Base-by-base conservation (phyloP, 1,140 invertebrate genomes). In the Leucophenga varia region DNA sequence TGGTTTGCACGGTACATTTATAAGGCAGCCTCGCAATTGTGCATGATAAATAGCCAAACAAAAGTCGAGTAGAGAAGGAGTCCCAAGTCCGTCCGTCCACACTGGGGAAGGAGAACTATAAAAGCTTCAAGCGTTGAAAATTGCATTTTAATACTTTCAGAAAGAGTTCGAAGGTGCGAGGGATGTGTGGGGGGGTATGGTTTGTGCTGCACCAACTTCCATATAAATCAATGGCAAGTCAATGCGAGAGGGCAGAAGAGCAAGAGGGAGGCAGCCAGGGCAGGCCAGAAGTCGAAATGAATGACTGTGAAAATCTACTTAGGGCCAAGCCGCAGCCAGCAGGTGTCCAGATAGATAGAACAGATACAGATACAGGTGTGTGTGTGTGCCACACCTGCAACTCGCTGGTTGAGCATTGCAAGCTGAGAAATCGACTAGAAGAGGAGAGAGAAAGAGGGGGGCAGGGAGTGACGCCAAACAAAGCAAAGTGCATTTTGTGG, bases 221-320 rank as follows among this genome's bases (percentile, higher is more conserved):
- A 49, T 25, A 61, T 61, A 63, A 61, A 61, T 61, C 59, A 61
- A 61, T 61, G 59, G 59, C 55, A 55, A 61, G 59, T 61, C 59
- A 58, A 61, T 61, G 40, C 47, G 32, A 45, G 13, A 30, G 43
- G 20, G 16, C 19, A 34, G 7, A 17, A 21, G 18, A 21, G 9
- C n/a, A 8, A n/a, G 12, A 19, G 13, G 6, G 42, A 18, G 35
- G 10, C 8, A 12, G 19, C 5, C 13, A 14, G 36, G 16, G 14
- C 36, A 44, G 41, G 43, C 46, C 39, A 54, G 43, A 41, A 56
- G 46, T 48, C 39, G 31, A 48, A 48, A 60, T 59, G 54, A 59
- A 59, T 47, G 58, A 60, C 52, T 54, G 54, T 35, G 45, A 54
- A 61, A 57, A 57, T 61, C 58, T 54, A 61, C 51, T 57, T 57